Evolutionary conservation across 2,797 vertebrate genomes (phyloP).

Genomic region (Channa striata): DNA sequence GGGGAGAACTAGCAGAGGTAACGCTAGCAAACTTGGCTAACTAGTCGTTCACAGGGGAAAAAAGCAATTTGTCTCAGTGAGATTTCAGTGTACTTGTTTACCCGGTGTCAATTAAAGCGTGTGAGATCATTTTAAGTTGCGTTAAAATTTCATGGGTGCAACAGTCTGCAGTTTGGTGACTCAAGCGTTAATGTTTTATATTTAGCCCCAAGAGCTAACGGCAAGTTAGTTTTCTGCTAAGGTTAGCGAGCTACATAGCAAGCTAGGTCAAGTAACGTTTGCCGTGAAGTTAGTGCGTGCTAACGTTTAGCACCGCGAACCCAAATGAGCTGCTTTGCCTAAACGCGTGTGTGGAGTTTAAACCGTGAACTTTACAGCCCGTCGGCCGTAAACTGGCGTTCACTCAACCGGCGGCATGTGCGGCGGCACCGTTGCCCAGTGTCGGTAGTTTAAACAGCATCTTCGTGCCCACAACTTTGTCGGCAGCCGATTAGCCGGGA

Average conservation of each 20-base stretch:
- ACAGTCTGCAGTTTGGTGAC: slow-evolving; percentile 45
- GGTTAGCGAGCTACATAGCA: slow-evolving; percentile 69
- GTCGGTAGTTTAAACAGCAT: slow-evolving; percentile 29
- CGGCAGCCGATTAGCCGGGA: slow-evolving; percentile 38
- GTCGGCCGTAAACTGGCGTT: slow-evolving; percentile 44
- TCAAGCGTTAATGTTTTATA: slow-evolving; percentile 26
- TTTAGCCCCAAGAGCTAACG: slow-evolving; percentile 57
- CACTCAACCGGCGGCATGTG: slow-evolving; percentile 53
- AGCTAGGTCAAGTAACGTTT: slow-evolving; percentile 63
- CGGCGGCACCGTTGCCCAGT: slow-evolving; percentile 28
- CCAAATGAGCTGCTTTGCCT: slow-evolving; percentile 1
- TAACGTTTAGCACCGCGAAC: slow-evolving; percentile 51
- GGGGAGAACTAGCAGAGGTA: slow-evolving; percentile 50
- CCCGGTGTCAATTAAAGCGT: not conserved
- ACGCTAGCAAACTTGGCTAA: slow-evolving; percentile 67
- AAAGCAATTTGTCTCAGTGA: not conserved
- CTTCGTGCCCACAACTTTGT: slow-evolving; percentile 57
- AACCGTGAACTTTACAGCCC: slow-evolving; percentile 40
- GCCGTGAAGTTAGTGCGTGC: slow-evolving; percentile 68
- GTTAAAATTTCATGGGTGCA: slow-evolving; percentile 30
- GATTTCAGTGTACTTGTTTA: not conserved
- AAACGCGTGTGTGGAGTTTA: not conserved
- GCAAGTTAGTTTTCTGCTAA: slow-evolving; percentile 69
- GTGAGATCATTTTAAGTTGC: not conserved
- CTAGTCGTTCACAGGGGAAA: slow-evolving; percentile 43